These are phyloP conservation scores for Megastigmus dorsalis DNA, from an alignment of 2,888 invertebrate genomes.

Conservation along the genomic window DNA sequence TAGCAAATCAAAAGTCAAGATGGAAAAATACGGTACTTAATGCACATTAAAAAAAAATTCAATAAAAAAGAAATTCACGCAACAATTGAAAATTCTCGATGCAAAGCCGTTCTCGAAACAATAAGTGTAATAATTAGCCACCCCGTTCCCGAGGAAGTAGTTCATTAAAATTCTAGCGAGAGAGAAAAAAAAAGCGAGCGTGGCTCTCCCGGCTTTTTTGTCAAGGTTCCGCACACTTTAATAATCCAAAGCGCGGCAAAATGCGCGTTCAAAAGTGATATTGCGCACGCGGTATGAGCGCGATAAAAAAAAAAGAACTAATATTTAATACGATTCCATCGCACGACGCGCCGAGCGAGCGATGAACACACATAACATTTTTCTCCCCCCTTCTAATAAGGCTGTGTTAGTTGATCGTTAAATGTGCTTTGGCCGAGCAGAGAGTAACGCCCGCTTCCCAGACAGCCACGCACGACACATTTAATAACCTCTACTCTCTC, in stretches of 20 bases:
- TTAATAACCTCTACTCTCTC: constrained; percentile 24
- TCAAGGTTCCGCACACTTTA: not conserved
- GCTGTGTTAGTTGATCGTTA: constrained; percentile 16
- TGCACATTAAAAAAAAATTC: no score
- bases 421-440: not conserved
- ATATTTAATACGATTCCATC: no score
- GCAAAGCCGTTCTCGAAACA: no score
- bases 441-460: not conserved
- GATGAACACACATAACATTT: constrained; percentile 15
- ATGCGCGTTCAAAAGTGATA: not conserved
- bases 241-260: constrained; percentile 13
- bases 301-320: not conserved
- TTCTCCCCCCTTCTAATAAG: constrained; percentile 11
- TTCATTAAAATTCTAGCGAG: constrained; percentile 1
- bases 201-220: not conserved
- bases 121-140: not conserved
- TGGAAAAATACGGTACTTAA: no score
- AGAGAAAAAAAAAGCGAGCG: not conserved
- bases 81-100: no score
- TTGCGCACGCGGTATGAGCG: no score
- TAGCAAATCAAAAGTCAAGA: no score
- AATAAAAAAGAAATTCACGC: no score
- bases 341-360: not conserved
- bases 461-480: not conserved
- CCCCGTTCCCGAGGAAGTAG: not conserved